Base-by-base conservation (phyloP, 2,888 invertebrate species). In the Dynastes grantii region DNA sequence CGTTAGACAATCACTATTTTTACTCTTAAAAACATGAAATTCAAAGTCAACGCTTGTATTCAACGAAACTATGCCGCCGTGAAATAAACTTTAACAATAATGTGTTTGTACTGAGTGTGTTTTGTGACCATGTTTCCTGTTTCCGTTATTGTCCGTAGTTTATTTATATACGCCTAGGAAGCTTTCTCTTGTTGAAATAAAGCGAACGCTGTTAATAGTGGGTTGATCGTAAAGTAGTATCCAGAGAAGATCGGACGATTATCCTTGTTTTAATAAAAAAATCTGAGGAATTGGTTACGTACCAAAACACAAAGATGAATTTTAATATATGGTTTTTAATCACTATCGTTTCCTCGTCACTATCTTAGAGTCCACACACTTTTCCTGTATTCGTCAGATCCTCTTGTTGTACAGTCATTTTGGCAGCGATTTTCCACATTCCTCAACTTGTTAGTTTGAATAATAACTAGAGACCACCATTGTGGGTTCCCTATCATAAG, bases 91-190 rank as follows among this genome's bases (percentile, higher is more conserved):
- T 32, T 37, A 45, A 67, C 65, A 67, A 40, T 67, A 67, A 40
- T 45, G 55, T 58, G 45, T 58, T 22, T 16, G 65, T 45, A 11
- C 32, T 45, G 65, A 65, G 65, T 16, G 65, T 67, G 65, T 16
- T 67, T 67, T 37, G 65, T 67, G 65, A 67, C 65, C 65, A 67
- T 67, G 65, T 67, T 67, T 67, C 65, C 65, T 67, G 65, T 67
- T 67, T 67, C 65, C 65, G 65, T 45, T 67, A 67, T 67, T 22
- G 65, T 67, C 40, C 40, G 40, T 22, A 22, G n/a, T 67, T 40
- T 67, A 67, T 67, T 67, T 67, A 45, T 63, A 63, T 63, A 32
- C 13, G 63, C 16, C 8, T 22, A 37, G 65, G 27, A n/a, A 32
- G 45, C 40, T 67, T 67, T 67, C 65, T 67, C 40, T 40, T 16